Evolutionary conservation across 1,140 invertebrate species (phyloP).

Genomic region (Ylistrum balloti): DNA sequence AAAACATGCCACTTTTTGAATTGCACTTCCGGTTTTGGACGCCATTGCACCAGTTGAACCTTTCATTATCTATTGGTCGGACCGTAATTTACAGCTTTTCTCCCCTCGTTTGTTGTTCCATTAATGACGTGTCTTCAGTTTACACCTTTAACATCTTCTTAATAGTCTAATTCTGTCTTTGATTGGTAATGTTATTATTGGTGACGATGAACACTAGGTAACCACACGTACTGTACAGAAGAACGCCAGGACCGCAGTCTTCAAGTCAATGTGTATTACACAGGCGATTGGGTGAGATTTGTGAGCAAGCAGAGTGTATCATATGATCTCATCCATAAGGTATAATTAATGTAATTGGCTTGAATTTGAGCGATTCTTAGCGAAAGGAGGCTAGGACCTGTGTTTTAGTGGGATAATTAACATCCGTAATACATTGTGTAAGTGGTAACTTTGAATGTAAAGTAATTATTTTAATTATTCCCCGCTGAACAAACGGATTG

Average conservation of each 20-base stretch:
- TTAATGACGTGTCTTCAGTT: background rate
- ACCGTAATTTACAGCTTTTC: background rate
- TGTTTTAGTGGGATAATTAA: constrained; percentile 15
- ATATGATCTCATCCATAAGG: background rate
- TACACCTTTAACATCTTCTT: constrained; percentile 13
- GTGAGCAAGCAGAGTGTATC: background rate
- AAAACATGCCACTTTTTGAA: constrained; percentile 28
- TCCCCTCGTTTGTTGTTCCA: constrained; percentile 33
- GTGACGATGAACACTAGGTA: background rate
- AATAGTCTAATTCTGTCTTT: background rate
- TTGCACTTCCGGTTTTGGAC: constrained; percentile 23
- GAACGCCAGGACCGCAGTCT: background rate
- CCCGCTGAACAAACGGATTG: constrained; percentile 9
- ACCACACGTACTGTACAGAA: background rate
- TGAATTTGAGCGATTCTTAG: background rate
- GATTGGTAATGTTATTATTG: constrained; percentile 27
- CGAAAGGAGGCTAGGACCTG: background rate
- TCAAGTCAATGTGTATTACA: background rate
- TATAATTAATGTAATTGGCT: background rate
- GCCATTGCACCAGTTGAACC: constrained; percentile 23
- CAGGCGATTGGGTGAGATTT: background rate
- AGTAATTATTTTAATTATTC: constrained; percentile 5
- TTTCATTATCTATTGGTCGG: background rate
- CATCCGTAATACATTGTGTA: background rate
- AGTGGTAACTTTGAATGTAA: background rate